Base-by-base conservation (phyloP, 2,113 vertebrate species). In the Entomyzon cyanotis region DNA sequence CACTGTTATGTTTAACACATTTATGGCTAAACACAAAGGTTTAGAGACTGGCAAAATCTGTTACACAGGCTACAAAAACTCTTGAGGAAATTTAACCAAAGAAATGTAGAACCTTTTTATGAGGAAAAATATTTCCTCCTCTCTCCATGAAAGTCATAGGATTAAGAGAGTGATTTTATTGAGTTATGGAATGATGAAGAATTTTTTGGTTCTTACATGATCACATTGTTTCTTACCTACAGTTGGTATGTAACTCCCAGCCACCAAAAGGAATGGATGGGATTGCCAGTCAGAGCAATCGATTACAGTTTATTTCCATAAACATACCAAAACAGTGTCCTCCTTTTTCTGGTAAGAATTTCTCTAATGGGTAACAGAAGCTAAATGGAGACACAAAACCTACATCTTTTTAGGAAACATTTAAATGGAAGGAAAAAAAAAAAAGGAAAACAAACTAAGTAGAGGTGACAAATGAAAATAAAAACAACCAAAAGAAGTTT, bases 211-310 rank as follows among this genome's bases (percentile, higher is more conserved):
- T 94, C 75, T 91, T 77, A 67, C 1, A 79, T 3, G 15, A 93
- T 82, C 84, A 52, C 42, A 49, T 39, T 44, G 28, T 89, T 91
- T 94, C 94, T 92, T 96, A 95, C 84, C 89, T 95, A 97, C 84
- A 55, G 84, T 68, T 87, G 91, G 84, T 93, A 89, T 62, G 81
- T 82, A 94, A 94, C 58, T 94, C 87, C 93, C 91, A 97, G 93
- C 91, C 91, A 94, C 81, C 84, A 93, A 95, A 94, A 95, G 77
- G 89, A 64, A 96, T 93, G 91, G 81, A 87, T 95, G 91, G 91
- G 87, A 95, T 87, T 94, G 90, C 84, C 91, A 94, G 74, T 95
- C 87, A 97, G 87, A 94, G 84, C 84, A 92, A 92, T 79, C 27
- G 47, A 95, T 92, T 94, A 92, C 49, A 93, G 74, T 71, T 68